These are phyloP conservation scores for Patiria miniata DNA, from an alignment of 35 echinoderm and acorn worm genomes.

Conservation along the genomic window DNA sequence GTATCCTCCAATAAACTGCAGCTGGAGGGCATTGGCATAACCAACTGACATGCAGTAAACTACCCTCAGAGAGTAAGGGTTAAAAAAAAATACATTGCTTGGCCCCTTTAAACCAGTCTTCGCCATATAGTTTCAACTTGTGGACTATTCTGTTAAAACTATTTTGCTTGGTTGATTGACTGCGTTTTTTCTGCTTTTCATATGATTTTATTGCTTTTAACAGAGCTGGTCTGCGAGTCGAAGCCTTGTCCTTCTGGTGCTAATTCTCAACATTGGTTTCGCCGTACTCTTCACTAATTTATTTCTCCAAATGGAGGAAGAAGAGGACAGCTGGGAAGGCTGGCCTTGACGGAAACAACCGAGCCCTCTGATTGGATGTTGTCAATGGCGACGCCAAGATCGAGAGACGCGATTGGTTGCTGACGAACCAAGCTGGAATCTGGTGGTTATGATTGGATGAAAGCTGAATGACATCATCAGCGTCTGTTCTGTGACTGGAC, in stretches of 20 bases:
- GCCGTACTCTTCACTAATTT: constrained; percentile 92
- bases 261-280: constrained; percentile 91
- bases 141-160: no score
- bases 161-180: no score
- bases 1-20: no score
- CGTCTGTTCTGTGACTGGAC: background rate
- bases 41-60: no score
- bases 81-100: no score
- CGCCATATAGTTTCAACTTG: no score
- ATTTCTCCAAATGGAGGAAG: constrained; percentile 94
- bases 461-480: background rate
- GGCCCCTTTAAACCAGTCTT: no score
- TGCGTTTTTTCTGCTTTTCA: no score
- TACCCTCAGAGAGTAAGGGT: no score
- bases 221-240: constrained; percentile 97
- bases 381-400: background rate
- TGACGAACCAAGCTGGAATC: background rate
- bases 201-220: background rate
- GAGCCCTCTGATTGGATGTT: background rate
- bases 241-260: constrained; percentile 82
- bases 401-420: background rate
- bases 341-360: background rate
- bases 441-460: background rate
- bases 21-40: no score
- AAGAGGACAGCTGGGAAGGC: constrained; percentile 47